A percentile compares a stretch with the other conserved stretches of the same genome.
These are phyloP conservation scores for Diplazon laetatorius DNA, from an alignment of 2,888 invertebrate species.

Conservation along the genomic window DNA sequence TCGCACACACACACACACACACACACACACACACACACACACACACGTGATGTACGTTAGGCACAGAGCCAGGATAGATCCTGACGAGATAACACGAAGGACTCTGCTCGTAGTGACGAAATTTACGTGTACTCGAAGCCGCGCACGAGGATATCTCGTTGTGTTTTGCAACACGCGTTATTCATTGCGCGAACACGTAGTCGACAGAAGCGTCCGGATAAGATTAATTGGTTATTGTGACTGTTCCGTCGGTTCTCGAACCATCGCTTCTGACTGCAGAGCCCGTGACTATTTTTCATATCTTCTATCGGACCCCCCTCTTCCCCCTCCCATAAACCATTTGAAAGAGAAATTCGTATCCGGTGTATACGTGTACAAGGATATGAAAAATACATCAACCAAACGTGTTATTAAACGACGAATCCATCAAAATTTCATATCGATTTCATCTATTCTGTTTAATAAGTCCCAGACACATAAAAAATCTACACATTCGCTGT, in stretches of 20 bases:
- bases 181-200: slow-evolving; percentile 24
- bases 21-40: too few species aligned
- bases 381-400: too few species aligned
- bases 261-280: neutral
- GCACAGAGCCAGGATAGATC: slow-evolving; percentile 33
- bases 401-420: neutral
- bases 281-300: neutral
- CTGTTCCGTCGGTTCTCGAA: neutral
- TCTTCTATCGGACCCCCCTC: neutral
- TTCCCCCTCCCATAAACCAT: neutral
- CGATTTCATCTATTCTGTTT: neutral
- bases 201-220: slow-evolving; percentile 12
- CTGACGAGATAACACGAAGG: slow-evolving; percentile 21
- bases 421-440: neutral
- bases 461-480: neutral
- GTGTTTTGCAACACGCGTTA: slow-evolving; percentile 27
- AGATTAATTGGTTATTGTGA: slow-evolving; percentile 56
- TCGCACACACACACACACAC: too few species aligned
- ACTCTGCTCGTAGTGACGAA: slow-evolving; percentile 33
- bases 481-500: slow-evolving; percentile 3
- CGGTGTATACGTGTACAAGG: too few species aligned
- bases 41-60: too few species aligned
- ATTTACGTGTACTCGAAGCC: slow-evolving; percentile 37
- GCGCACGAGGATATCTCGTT: slow-evolving; percentile 11
- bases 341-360: neutral